Evolutionary conservation across 92 coral and sea anemone species (phyloP).

Genomic region (Porites cylindrica): DNA sequence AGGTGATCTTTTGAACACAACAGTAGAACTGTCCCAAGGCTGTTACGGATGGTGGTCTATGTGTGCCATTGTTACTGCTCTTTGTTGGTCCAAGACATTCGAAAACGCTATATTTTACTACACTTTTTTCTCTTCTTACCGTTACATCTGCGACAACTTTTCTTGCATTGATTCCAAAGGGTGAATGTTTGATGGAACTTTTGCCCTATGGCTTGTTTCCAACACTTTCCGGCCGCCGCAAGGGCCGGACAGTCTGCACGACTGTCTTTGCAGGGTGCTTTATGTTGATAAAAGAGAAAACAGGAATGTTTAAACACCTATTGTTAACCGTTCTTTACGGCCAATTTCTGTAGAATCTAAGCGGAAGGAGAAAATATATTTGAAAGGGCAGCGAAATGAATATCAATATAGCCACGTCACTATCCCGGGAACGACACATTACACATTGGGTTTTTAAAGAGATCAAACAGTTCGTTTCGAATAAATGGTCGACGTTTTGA

Average conservation of each 20-base stretch:
- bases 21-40: no score
- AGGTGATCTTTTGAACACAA: no score
- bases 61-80: background rate
- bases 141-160: constrained; percentile 30
- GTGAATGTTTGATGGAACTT: background rate
- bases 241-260: background rate
- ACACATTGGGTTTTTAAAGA: no score
- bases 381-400: no score
- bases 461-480: no score
- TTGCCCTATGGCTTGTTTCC: background rate
- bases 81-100: background rate
- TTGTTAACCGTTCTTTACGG: no score
- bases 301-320: background rate
- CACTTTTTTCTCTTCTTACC: background rate
- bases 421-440: no score
- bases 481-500: no score
- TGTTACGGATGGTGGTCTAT: no score
- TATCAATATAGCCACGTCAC: no score
- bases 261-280: constrained; percentile 19
- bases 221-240: constrained; percentile 28
- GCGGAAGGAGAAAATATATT: no score
- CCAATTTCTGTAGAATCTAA: no score
- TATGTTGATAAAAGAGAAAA: background rate
- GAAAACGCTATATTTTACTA: background rate
- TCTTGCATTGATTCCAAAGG: constrained; percentile 15